These are phyloP conservation scores for Microctenopoma lineatum DNA, from an alignment of 2,797 vertebrate genomes.

Conservation along the genomic window DNA sequence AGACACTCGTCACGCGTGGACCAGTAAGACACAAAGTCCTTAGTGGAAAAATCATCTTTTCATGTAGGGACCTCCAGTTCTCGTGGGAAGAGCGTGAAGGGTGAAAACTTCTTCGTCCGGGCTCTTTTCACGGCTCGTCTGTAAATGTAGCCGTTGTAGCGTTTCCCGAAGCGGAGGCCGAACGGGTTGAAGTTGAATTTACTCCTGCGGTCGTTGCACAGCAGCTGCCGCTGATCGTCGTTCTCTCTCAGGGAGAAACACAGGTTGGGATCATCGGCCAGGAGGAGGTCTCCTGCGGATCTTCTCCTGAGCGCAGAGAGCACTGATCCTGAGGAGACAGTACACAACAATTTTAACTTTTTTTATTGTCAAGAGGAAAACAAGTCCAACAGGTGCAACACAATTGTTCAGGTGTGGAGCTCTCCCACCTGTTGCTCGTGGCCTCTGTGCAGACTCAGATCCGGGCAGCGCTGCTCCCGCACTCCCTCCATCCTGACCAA, in stretches of 20 bases:
- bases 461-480: slow-evolving; percentile 45
- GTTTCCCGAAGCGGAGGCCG: slow-evolving; percentile 86
- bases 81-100: slow-evolving; percentile 59
- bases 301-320: slow-evolving; percentile 43
- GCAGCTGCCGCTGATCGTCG: slow-evolving; percentile 72
- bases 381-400: too few species aligned
- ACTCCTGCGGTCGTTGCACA: slow-evolving; percentile 82
- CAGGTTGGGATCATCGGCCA: slow-evolving; percentile 67
- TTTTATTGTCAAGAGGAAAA: too few species aligned
- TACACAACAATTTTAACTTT: too few species aligned
- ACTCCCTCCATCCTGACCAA: slow-evolving; percentile 56
- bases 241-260: slow-evolving; percentile 81
- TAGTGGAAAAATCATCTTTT: slow-evolving; percentile 4
- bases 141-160: slow-evolving; percentile 46
- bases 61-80: slow-evolving; percentile 64
- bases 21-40: slow-evolving; percentile 1
- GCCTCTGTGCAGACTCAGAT: slow-evolving; percentile 46
- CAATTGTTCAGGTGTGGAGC: too few species aligned
- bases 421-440: slow-evolving; percentile 71
- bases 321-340: slow-evolving; percentile 37
- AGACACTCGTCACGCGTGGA: background rate
- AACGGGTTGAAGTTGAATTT: slow-evolving; percentile 89
- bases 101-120: slow-evolving; percentile 46
- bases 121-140: slow-evolving; percentile 40
- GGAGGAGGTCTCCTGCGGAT: slow-evolving; percentile 19